These are phyloP conservation scores for Corbicula japonica DNA, from an alignment of 2,888 invertebrate genomes.

Conservation along the genomic window DNA sequence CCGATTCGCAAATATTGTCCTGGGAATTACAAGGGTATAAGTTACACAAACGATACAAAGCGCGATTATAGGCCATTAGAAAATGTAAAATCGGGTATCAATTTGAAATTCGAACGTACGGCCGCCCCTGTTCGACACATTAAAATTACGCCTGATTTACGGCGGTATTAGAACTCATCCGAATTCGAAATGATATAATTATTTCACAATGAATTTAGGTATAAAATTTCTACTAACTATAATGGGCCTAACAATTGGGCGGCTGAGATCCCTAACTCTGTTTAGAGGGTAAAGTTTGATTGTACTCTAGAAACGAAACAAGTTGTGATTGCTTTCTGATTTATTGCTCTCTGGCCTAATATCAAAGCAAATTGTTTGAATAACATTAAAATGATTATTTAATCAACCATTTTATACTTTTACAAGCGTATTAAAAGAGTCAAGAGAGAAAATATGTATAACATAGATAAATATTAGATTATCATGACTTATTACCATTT, in stretches of 20 bases:
- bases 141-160: constrained; percentile 60
- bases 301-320: constrained; percentile 26
- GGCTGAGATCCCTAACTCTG: not conserved
- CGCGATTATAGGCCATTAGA: constrained; percentile 50
- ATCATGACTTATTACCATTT: too few species aligned
- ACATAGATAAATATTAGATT: too few species aligned
- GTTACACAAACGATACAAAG: constrained; percentile 49
- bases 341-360: too few species aligned
- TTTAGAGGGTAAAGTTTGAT: constrained; percentile 14
- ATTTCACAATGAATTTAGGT: constrained; percentile 48
- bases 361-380: too few species aligned
- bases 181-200: constrained; percentile 47
- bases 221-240: constrained; percentile 37
- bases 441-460: too few species aligned
- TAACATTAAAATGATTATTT: too few species aligned
- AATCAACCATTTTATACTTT: too few species aligned
- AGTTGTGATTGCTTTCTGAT: constrained; percentile 16
- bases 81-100: constrained; percentile 51
- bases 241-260: constrained; percentile 21
- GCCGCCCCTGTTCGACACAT: constrained; percentile 47
- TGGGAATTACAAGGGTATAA: constrained; percentile 36
- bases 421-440: too few species aligned
- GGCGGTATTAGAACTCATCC: constrained; percentile 15
- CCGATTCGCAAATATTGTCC: constrained; percentile 35
- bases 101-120: constrained; percentile 34